Evolutionary conservation across 2,113 vertebrate genomes (phyloP).

Genomic region (Eira barbara): DNA sequence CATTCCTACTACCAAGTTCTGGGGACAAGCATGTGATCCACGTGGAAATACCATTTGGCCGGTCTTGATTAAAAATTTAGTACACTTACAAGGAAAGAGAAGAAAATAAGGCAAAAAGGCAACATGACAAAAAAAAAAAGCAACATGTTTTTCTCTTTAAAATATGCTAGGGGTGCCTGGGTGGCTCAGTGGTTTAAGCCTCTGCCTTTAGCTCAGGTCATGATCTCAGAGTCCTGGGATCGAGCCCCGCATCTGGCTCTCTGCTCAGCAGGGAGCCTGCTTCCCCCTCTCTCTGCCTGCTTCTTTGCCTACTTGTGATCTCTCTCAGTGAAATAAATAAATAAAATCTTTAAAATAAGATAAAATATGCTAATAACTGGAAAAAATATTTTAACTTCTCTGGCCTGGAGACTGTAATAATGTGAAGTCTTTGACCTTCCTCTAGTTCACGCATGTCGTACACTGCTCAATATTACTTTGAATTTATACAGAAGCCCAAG

Average conservation of each 20-base stretch:
- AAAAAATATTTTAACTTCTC: neutral
- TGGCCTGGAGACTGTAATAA: accelerated
- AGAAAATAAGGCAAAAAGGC: neutral
- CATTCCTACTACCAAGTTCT: neutral
- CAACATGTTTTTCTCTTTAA: neutral
- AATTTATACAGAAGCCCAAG: neutral
- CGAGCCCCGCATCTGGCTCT: too few species aligned
- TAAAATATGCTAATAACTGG: neutral
- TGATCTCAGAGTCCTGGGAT: too few species aligned
- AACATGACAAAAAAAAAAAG: neutral
- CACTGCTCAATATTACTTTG: neutral
- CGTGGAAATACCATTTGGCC: neutral
- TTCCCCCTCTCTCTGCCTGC: too few species aligned
- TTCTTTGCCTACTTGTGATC: too few species aligned
- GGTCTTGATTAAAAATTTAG: neutral
- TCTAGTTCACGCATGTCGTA: neutral
- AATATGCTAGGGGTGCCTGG: neutral
- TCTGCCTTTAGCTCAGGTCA: too few species aligned
- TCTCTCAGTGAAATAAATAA: too few species aligned
- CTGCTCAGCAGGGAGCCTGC: too few species aligned
- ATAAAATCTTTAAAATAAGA: too few species aligned
- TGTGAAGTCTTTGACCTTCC: neutral
- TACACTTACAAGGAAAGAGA: neutral
- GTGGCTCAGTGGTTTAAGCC: too few species aligned
- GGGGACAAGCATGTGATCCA: too few species aligned